These are phyloP conservation scores for Semotilus atromaculatus DNA, from an alignment of 2,797 vertebrate species.

Conservation along the genomic window DNA sequence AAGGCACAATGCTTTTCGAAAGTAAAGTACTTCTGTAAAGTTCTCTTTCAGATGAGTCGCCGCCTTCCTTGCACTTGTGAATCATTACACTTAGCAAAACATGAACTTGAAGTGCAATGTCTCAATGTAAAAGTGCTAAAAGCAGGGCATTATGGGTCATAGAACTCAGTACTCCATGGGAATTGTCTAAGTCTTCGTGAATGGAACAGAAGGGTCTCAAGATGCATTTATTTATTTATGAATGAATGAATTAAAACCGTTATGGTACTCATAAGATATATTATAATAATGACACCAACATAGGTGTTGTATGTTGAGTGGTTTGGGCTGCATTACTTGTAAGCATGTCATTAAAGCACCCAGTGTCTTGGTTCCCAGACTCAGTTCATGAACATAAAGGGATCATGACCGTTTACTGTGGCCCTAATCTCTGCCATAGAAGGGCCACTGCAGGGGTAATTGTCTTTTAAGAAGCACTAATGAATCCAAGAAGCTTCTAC, in stretches of 20 bases:
- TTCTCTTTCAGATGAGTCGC: not conserved
- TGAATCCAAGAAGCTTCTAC: slow-evolving; percentile 32
- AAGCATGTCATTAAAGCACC: slow-evolving; percentile 12
- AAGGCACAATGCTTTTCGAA: not conserved
- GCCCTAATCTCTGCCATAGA: slow-evolving; percentile 32
- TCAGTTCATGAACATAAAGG: slow-evolving; percentile 36
- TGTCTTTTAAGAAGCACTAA: slow-evolving; percentile 47
- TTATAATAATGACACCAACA: not conserved
- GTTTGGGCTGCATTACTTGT: not conserved
- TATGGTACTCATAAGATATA: not conserved
- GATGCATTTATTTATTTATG: not conserved
- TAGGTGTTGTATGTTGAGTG: not conserved
- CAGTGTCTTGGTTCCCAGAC: not conserved
- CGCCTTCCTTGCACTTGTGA: not conserved
- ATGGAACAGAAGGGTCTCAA: not conserved
- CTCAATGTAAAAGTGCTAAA: slow-evolving; percentile 8
- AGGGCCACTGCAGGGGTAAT: slow-evolving; percentile 53
- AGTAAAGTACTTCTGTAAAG: slow-evolving; percentile 18
- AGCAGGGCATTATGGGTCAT: slow-evolving; percentile 11
- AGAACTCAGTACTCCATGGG: not conserved
- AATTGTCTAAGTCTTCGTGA: not conserved
- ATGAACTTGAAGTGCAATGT: not conserved
- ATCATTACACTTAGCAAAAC: not conserved
- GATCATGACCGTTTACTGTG: slow-evolving; percentile 36
- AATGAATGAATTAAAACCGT: not conserved